Base-by-base conservation (phyloP, 1,140 invertebrate genomes). In the Gonatopus flavifemur region DNA sequence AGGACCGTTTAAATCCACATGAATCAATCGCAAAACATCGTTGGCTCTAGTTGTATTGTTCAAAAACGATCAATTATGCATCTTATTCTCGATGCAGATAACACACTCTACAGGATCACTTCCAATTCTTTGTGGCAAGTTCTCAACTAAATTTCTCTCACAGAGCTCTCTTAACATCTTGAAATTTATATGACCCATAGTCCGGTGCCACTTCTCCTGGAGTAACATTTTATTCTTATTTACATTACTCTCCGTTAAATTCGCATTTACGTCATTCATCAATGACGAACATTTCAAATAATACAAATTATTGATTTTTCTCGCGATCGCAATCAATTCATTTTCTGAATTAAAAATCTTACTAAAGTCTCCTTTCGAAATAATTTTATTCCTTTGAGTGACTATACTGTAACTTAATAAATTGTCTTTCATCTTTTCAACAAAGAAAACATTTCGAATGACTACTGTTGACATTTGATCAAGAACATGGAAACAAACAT, bases 101-200 rank as follows among this genome's bases (percentile, higher is more conserved):
- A 13, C 32, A 13, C 32, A 33, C 15, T 45, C 38, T 37, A 49
- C 30, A 30, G 38, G 13, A 39, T n/a, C 13, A 8, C 30, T 39
- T 39, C 42, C 48, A 8, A 49, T 9, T 5, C 15, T 13, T 2
- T 42, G 20, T 4, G 48, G 48, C 7, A 42, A 21, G 16, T 39
- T 39, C 3, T 28, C 30, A 0, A 39, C 10, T 40, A 49, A 31
- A 19, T 49, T 31, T 13, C 41, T 19, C 31, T 49, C 32, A 24
- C 15, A 13, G 3, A 49, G 15, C 7, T 15, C 41, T 16, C 31
- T 30, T 30, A 49, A 31, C 12, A 40, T 40, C n/a, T 39, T 7
- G 20, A 49, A 49, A 31, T 40, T 49, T 49, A 49, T 24, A 40
- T 49, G 47, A 4, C 47, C 47, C 31, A 49, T 31, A 10, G 47